These are phyloP conservation scores for Heteropelma amictum DNA, from an alignment of 2,888 invertebrate genomes.

Conservation along the genomic window DNA sequence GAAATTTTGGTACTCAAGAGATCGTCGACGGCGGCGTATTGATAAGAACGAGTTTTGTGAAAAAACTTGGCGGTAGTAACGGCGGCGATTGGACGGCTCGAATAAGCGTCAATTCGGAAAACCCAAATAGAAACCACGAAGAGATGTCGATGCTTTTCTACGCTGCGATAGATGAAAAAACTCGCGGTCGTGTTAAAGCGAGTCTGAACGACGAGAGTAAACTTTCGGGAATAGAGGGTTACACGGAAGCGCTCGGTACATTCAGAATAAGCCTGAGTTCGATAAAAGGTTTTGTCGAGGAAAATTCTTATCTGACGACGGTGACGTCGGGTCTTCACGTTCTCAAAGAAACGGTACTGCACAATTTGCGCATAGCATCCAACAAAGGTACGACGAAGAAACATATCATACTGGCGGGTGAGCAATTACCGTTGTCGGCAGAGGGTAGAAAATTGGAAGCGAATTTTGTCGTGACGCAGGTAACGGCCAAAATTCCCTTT, in stretches of 20 bases:
- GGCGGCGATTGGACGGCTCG: conserved; percentile 97
- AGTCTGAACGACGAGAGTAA: conserved; percentile 79
- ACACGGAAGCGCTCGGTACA: conserved; percentile 87
- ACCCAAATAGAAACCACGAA: conserved; percentile 73
- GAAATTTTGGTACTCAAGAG: conserved; percentile 93
- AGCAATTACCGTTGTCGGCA: conserved; percentile 78
- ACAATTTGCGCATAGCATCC: conserved; percentile 83
- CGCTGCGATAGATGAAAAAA: conserved; percentile 87
- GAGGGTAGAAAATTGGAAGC: conserved; percentile 79
- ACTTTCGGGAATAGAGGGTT: conserved; percentile 84
- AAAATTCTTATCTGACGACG: conserved; percentile 87
- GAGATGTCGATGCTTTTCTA: conserved; percentile 88
- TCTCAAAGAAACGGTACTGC: conserved; percentile 87
- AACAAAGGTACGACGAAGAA: conserved; percentile 79
- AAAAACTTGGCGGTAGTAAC: conserved; percentile 86
- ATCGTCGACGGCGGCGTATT: conserved; percentile 89
- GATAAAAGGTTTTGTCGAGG: conserved; percentile 81
- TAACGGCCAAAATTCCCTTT: conserved; percentile 88
- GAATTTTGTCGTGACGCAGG: conserved; percentile 89
- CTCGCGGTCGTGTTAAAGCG: conserved; percentile 80
- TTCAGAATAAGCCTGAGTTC: conserved; percentile 82
- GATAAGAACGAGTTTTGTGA: conserved; percentile 92
- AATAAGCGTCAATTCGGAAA: conserved; percentile 81
- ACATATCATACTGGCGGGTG: conserved; percentile 82
- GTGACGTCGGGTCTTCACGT: conserved; percentile 84